These are phyloP conservation scores for Lepeophtheirus nordmannii DNA, from an alignment of 2,888 invertebrate species.

Conservation along the genomic window DNA sequence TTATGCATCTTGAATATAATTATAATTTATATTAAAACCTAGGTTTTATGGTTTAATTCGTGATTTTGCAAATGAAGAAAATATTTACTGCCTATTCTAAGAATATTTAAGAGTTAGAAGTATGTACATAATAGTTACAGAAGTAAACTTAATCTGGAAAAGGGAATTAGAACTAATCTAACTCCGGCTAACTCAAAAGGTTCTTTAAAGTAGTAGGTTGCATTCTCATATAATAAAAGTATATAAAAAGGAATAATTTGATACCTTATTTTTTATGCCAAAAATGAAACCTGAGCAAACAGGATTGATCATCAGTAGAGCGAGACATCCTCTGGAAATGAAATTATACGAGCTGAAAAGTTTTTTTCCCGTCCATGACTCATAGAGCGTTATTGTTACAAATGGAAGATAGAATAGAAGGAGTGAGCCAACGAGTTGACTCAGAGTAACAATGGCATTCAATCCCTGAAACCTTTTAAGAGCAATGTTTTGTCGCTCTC, in stretches of 20 bases:
- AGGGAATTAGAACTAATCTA: too few species aligned
- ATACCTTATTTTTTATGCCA: constrained; percentile 10
- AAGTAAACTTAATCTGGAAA: too few species aligned
- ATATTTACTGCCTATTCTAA: too few species aligned
- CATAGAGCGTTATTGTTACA: constrained; percentile 9
- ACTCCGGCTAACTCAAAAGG: too few species aligned
- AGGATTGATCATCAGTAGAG: constrained; percentile 10
- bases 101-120: too few species aligned
- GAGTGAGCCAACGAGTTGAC: constrained; percentile 16
- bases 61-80: too few species aligned
- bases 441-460: constrained; percentile 14
- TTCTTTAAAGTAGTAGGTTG: too few species aligned
- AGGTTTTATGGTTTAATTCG: too few species aligned
- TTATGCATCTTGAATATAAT: too few species aligned
- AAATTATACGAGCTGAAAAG: not conserved
- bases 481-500: constrained; percentile 5
- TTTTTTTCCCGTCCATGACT: not conserved
- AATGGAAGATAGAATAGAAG: constrained; percentile 8
- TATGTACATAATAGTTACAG: too few species aligned
- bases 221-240: not conserved
- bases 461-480: constrained; percentile 11
- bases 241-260: too few species aligned
- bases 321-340: constrained; percentile 4
- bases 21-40: too few species aligned
- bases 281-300: constrained; percentile 2